These are phyloP conservation scores for Nasonia longicornis DNA, from an alignment of 1,140 invertebrate species.

Conservation along the genomic window DNA sequence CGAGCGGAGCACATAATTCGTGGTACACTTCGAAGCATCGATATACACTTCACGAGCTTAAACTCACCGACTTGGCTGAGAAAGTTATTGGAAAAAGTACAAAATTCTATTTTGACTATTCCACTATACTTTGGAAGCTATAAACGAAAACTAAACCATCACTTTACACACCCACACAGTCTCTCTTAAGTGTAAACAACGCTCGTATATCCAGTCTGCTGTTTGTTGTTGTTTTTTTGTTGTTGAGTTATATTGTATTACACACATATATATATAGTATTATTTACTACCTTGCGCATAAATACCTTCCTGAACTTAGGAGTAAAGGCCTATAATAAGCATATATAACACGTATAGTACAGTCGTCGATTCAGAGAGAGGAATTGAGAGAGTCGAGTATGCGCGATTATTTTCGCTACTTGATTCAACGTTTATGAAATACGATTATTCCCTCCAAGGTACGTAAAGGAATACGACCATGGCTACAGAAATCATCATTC, in stretches of 20 bases:
- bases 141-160: background rate
- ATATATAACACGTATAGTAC: background rate
- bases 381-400: conserved; percentile 24
- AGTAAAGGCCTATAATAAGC: background rate
- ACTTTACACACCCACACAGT: background rate
- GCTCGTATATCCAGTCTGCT: conserved; percentile 11
- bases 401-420: conserved; percentile 8
- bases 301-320: background rate
- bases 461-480: conserved; percentile 62
- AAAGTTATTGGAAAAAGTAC: background rate
- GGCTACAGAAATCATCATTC: conserved; percentile 69
- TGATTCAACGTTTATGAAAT: conserved; percentile 35
- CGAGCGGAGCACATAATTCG: too few relatives aligned
- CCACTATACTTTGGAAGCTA: background rate
- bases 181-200: background rate
- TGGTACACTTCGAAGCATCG: too few relatives aligned
- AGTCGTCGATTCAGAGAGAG: background rate
- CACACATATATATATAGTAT: background rate
- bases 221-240: conserved; percentile 27
- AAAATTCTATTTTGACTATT: background rate
- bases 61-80: background rate
- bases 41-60: background rate
- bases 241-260: background rate
- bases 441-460: conserved; percentile 51
- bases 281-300: background rate